Evolutionary conservation across 2,888 invertebrate species (phyloP), one percentile per base, ranked within the genome.

Genomic region (Sminthurides aquaticus): DNA sequence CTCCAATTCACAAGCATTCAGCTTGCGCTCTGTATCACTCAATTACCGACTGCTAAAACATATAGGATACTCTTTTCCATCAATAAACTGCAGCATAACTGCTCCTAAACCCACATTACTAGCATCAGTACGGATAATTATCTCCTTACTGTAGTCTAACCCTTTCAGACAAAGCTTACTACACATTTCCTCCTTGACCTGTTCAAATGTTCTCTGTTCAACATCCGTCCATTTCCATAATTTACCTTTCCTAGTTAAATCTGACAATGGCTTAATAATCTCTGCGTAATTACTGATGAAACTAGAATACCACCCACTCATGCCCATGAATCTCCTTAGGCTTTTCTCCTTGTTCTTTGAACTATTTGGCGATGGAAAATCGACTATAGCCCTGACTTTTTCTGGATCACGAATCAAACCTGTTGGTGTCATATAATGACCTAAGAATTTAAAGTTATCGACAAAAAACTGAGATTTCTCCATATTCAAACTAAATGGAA

Each of bases 231-330:
- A 67, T 15, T 48, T 24, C 26, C 34, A 64, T 24, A n/a, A 1
- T 43, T 5, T 20, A 5, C 22, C 20, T 20, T 67, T 65, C 27
- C 57, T 64, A 25, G 57, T 25, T 24, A 72, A 58, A 11, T 49
- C 29, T 26, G 66, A 59, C 3, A 70, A 26, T 3, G 67, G 68
- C 60, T 59, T 62, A 20, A 65, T 60, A 11, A 60, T 59, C 8
- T 54, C 29, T 18, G 67, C 55, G 56, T 65, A 62, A 60, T 68
- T 64, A 27, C 64, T 49, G 59, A 72, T 67, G 49, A 67, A 71
- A 18, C 64, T 34, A 11, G 60, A 57, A 25, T 72, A 61, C 58
- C 69, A 69, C 1, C 28, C 57, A 29, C 58, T 52, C 48, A 66
- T 57, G 3, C 70, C 70, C 49, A 63, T 29, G 61, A 72, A 71